Evolutionary conservation across 2,797 vertebrate species (phyloP).

Genomic region (Pangasius macronema): DNA sequence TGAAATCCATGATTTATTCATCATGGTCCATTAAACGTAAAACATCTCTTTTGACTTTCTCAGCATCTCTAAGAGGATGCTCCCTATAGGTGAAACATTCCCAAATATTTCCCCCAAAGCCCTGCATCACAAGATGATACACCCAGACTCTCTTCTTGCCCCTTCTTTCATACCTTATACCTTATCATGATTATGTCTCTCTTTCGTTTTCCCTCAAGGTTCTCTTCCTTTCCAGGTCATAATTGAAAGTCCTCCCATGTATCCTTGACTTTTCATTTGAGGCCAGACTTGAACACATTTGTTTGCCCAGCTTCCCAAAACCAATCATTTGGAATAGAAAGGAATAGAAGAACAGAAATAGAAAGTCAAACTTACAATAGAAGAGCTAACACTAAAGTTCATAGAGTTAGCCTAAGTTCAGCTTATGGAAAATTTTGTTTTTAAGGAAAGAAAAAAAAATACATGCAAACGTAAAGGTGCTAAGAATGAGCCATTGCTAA

Average conservation of each 20-base stretch:
- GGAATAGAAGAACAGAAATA: slow-evolving; percentile 6
- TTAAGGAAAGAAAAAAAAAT: too few relatives aligned
- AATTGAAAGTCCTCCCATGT: background rate
- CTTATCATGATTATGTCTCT: slow-evolving; percentile 23
- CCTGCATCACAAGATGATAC: background rate
- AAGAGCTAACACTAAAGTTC: background rate
- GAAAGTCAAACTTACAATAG: background rate
- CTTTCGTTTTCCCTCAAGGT: background rate
- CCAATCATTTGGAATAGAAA: slow-evolving; percentile 29
- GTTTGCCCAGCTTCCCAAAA: slow-evolving; percentile 20
- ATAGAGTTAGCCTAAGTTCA: background rate
- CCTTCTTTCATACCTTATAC: slow-evolving; percentile 14
- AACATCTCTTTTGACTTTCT: background rate
- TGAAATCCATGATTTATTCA: background rate
- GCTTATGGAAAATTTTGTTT: background rate
- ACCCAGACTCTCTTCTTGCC: slow-evolving; percentile 16
- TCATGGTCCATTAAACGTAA: background rate
- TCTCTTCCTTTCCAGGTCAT: background rate
- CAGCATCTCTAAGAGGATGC: background rate
- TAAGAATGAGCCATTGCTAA: background rate
- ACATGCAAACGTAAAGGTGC: background rate
- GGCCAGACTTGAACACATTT: slow-evolving; percentile 14
- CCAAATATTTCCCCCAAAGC: background rate
- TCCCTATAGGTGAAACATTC: background rate
- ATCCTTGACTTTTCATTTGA: slow-evolving; percentile 1